Evolutionary conservation across 2,888 invertebrate species (phyloP), one percentile per base, ranked within the genome.

Genomic region (Cheilosia scutellata): DNA sequence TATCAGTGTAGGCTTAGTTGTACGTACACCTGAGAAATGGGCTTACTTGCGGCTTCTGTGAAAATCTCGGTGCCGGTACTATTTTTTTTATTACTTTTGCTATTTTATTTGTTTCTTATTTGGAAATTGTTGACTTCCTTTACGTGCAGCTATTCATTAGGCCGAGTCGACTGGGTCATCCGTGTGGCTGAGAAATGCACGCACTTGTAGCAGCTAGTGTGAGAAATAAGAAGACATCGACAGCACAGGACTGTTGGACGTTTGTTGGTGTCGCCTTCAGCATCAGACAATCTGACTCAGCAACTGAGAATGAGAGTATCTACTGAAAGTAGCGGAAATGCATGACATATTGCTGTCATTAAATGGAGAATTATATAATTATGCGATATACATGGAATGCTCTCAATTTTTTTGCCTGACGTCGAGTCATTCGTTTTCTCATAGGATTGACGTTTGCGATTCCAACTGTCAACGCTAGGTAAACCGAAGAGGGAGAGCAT

Each of bases 321-420:
- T 42, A 62, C 71, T 63, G 63, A 68, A 74, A 71, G 80, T 87
- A 87, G 79, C 87, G 80, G 87, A 87, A 87, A 87, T 87, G 83
- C 87, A 87, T 87, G 87, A 83, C 83, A 79, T 76, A 87, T 80
- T 82, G 77, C 87, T 80, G 87, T 80, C 82, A 87, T 87, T 87
- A 87, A 87, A 87, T 84, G 72, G 78, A 82, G 79, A 87, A 83
- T 87, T 87, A 87, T 79, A 87, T 87, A 87, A 83, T 79, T 83
- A 87, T 76, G 82, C 87, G 62, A 76, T 87, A 75, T 84, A 72
- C 37, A 37, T 11, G 86, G 86, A 86, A 86, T 86, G 86, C 63
- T 86, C 86, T 86, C 63, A 53, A 86, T 77, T 84, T 71, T 79
- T 80, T 76, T 55, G 7, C 5, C 20, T 51, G 4, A 11, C 44